A percentile compares a stretch with the other conserved stretches of the same genome.
Conservation (phyloP, 2,797 vertebrate genomes). For the Semaprochilodus insignis region DNA sequence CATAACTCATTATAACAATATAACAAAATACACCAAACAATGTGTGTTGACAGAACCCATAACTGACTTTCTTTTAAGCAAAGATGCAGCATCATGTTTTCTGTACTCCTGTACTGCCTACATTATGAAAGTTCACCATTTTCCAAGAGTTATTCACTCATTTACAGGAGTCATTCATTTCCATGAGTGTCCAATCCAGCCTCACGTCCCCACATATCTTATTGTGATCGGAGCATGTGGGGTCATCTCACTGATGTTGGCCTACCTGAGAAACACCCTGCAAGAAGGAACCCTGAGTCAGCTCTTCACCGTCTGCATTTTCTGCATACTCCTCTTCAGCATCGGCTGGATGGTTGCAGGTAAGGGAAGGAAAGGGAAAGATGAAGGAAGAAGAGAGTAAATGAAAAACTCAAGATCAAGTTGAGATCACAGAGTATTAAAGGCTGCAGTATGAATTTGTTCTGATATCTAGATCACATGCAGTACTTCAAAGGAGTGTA, state of each 20-base stretch:
- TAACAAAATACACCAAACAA: neutral
- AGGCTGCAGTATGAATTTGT: neutral
- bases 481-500: neutral
- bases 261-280: conserved; percentile 42
- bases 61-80: neutral
- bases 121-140: neutral
- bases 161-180: conserved; percentile 50
- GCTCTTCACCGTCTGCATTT: conserved; percentile 22
- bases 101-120: neutral
- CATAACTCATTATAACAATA: too few relatives aligned
- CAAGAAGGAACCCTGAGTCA: conserved; percentile 21
- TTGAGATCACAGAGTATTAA: neutral
- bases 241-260: conserved; percentile 39
- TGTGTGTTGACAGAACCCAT: neutral
- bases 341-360: conserved; percentile 51
- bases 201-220: conserved; percentile 53
- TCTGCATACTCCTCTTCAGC: conserved; percentile 25
- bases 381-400: neutral
- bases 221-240: conserved; percentile 46
- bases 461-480: neutral
- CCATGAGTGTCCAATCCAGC: conserved; percentile 55
- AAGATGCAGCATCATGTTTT: neutral
- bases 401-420: neutral
- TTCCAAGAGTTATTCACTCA: neutral
- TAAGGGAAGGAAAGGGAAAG: conserved; percentile 3